Evolutionary conservation across 2,888 invertebrate species (phyloP), one percentile per base, ranked within the genome.

Genomic region (Melanotus villosus): DNA sequence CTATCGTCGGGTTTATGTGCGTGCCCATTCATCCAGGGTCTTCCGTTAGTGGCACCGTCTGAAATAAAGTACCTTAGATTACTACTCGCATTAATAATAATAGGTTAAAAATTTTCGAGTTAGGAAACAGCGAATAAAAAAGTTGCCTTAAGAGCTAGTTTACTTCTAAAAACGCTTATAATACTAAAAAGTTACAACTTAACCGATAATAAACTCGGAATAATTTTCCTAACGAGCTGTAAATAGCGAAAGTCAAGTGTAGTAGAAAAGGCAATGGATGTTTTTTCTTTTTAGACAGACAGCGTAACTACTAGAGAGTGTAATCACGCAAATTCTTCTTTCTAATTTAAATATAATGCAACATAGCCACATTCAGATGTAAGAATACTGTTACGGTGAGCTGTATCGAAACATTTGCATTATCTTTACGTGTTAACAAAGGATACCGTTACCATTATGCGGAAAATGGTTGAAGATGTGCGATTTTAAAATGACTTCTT

Each of bases 1-100:
- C 87, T 87, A 76, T 88, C 88, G 75, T 88, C 88, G n/a, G 84
- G 84, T 78, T 87, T 86, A 56, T 82, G 80, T 50, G 84, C 82
- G 76, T 85, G 85, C 14, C 86, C 86, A 75, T 87, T 87, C 81
- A 84, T 80, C 83, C 85, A 86, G 38, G 84, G 82, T 72, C 85
- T 80, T 45, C 83, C 83, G 68, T 81, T 83, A 34, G 83, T 80
- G 52, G 82, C 83, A 76, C 84, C 68, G 41, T 68, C 86, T 86
- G 82, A n/a, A 83, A 80, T 67, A 79, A 73, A 66, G 32, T 32
- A 32, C 1, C 10, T 32, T 32, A 32, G 1, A 1, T 1, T 32
- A 32, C 10, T 2, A 32, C 32, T 10, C 1, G 9, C 1, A 32
- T 10, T 10, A 9, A 32, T 7, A 32, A 32, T 32, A 32, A n/a